These are phyloP conservation scores for Lipophrys pholis DNA, from an alignment of 2,113 vertebrate genomes.

Conservation along the genomic window DNA sequence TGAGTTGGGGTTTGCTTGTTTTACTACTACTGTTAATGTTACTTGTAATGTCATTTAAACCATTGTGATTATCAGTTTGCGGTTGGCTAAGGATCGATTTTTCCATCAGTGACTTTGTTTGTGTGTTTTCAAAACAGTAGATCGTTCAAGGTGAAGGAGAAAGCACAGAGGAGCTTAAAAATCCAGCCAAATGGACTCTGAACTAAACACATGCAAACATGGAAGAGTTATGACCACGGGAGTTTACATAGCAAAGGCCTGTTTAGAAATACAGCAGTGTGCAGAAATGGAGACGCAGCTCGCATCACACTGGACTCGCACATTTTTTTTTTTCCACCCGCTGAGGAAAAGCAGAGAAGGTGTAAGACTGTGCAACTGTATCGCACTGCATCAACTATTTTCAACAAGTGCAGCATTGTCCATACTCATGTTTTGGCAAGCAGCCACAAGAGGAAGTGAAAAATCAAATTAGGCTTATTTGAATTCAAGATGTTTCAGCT, in stretches of 20 bases:
- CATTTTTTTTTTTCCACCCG: constrained; percentile 39
- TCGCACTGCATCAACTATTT: not conserved
- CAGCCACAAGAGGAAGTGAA: not conserved
- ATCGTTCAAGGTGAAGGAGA: constrained; percentile 31
- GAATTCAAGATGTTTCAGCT: constrained; percentile 10
- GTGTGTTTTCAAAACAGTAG: not conserved
- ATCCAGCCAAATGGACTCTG: constrained; percentile 52
- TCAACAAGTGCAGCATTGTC: constrained; percentile 41
- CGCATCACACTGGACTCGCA: constrained; percentile 14
- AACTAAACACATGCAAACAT: constrained; percentile 60
- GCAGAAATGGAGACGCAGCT: constrained; percentile 22
- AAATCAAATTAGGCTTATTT: constrained; percentile 33
- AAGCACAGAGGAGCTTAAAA: constrained; percentile 31
- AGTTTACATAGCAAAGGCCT: constrained; percentile 59
- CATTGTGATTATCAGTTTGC: not conserved
- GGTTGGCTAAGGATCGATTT: not conserved
- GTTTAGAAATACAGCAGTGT: constrained; percentile 45
- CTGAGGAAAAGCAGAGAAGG: not conserved
- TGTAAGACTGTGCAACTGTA: constrained; percentile 1
- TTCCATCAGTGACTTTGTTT: constrained; percentile 7
- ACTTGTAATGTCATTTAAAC: not conserved
- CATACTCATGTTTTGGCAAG: constrained; percentile 17
- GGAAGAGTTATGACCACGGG: constrained; percentile 40
- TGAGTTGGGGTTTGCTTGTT: not conserved
- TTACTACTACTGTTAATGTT: constrained; percentile 2